A percentile compares a stretch with the other conserved stretches of the same genome.
Conservation (phyloP, 1,140 invertebrate species). For the Drosophila suzukii region DNA sequence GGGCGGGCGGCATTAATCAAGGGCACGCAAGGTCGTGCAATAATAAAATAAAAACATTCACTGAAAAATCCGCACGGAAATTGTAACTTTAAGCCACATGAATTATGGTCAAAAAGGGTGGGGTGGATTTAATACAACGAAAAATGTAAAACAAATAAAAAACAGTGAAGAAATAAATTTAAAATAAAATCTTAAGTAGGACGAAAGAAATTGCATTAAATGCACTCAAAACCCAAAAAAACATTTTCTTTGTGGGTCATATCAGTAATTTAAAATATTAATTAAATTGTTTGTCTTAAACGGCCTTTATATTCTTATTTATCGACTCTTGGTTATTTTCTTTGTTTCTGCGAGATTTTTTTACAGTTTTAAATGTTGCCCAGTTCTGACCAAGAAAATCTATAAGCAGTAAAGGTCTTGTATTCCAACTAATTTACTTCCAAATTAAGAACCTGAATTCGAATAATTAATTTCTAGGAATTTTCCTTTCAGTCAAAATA, state of each 20-base stretch:
- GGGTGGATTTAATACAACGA: not conserved
- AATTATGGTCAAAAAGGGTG: conserved; percentile 26
- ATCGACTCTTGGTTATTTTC: not conserved
- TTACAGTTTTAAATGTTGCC: too few species aligned
- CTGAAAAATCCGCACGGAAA: conserved; percentile 14
- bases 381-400: too few species aligned
- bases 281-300: not conserved
- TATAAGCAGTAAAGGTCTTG: too few species aligned
- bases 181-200: too few species aligned
- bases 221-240: too few species aligned
- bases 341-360: not conserved
- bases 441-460: too few species aligned
- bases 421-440: too few species aligned
- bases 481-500: not conserved
- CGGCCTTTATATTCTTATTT: not conserved
- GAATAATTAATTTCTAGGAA: not conserved
- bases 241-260: too few species aligned
- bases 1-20: conserved; percentile 61
- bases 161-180: not conserved
- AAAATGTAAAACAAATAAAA: conserved; percentile 3
- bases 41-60: conserved; percentile 37
- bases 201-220: too few species aligned
- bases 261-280: not conserved
- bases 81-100: conserved; percentile 9
- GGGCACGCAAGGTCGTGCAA: conserved; percentile 55